Conservation (phyloP, 2,113 vertebrate genomes). For the Cnemophilus loriae region DNA sequence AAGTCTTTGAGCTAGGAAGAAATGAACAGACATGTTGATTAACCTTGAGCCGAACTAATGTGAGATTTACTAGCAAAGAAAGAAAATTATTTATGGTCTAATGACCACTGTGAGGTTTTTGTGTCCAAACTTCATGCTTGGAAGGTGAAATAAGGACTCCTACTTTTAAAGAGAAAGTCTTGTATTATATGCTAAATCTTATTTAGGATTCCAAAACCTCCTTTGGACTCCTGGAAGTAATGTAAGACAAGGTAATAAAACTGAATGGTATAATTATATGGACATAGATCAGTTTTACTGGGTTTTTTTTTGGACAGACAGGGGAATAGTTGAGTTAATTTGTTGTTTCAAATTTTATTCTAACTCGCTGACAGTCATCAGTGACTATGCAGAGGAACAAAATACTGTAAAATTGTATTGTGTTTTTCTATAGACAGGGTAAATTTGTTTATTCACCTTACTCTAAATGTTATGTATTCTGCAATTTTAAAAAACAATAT, state of each 20-base stretch:
- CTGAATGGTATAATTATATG: background rate
- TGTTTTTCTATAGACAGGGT: background rate
- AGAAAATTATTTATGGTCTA: background rate
- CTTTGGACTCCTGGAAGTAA: background rate
- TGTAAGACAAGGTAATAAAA: background rate
- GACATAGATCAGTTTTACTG: background rate
- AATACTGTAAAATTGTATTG: background rate
- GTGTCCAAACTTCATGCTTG: background rate
- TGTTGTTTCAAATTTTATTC: background rate
- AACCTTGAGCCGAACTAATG: background rate
- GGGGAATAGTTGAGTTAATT: background rate
- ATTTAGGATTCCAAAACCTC: background rate
- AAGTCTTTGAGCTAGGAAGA: background rate
- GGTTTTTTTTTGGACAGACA: background rate
- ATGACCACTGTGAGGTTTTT: background rate
- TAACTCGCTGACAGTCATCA: background rate
- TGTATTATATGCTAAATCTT: background rate
- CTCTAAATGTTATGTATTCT: background rate
- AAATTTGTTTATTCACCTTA: background rate
- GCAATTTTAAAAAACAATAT: background rate
- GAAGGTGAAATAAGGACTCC: background rate
- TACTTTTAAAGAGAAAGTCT: background rate
- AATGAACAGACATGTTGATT: background rate
- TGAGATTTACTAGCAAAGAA: background rate
- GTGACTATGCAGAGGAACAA: background rate